Percentiles rank a stretch among this genome's conserved stretches.
These are phyloP conservation scores for Trematomus loennbergii DNA, from an alignment of 2,113 vertebrate genomes.

Conservation along the genomic window DNA sequence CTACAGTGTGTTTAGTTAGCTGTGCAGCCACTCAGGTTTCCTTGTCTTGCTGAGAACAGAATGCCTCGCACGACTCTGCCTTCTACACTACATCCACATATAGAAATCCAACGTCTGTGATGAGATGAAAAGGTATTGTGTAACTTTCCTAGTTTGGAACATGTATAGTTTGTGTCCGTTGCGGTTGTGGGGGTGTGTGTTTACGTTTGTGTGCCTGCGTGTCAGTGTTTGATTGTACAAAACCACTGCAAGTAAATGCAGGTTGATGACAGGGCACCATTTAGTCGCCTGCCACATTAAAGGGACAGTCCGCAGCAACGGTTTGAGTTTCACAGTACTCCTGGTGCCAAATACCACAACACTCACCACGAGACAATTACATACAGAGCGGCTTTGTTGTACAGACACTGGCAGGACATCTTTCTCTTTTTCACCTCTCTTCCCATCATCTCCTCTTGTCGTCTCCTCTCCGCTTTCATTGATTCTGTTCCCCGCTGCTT, in stretches of 20 bases:
- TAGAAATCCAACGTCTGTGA: constrained; percentile 2
- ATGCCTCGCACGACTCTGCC: constrained; percentile 1
- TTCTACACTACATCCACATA: neutral
- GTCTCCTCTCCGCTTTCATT: constrained; percentile 16
- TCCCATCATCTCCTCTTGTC: constrained; percentile 32
- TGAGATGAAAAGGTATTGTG: constrained; percentile 44
- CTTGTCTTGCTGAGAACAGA: constrained; percentile 39
- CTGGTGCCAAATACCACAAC: constrained; percentile 71
- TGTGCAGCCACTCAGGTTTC: constrained; percentile 61
- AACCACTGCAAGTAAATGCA: constrained; percentile 61
- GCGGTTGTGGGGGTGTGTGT: constrained; percentile 67
- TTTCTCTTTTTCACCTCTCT: constrained; percentile 37
- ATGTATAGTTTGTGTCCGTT: constrained; percentile 41
- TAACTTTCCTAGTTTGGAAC: constrained; percentile 15
- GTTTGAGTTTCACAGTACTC: constrained; percentile 69
- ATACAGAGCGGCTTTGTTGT: constrained; percentile 73
- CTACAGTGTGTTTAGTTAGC: constrained; percentile 68
- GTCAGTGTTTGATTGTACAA: constrained; percentile 72
- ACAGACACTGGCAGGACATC: constrained; percentile 52
- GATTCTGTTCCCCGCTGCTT: constrained; percentile 27
- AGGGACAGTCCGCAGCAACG: constrained; percentile 57
- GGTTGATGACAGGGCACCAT: constrained; percentile 72
- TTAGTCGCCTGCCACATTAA: constrained; percentile 75
- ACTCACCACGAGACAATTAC: constrained; percentile 72
- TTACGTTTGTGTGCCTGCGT: constrained; percentile 62